Percentiles rank a stretch among this genome's conserved stretches.
These are phyloP conservation scores for Drosophila lacertosa DNA, from an alignment of 1,140 invertebrate genomes.

Conservation along the genomic window DNA sequence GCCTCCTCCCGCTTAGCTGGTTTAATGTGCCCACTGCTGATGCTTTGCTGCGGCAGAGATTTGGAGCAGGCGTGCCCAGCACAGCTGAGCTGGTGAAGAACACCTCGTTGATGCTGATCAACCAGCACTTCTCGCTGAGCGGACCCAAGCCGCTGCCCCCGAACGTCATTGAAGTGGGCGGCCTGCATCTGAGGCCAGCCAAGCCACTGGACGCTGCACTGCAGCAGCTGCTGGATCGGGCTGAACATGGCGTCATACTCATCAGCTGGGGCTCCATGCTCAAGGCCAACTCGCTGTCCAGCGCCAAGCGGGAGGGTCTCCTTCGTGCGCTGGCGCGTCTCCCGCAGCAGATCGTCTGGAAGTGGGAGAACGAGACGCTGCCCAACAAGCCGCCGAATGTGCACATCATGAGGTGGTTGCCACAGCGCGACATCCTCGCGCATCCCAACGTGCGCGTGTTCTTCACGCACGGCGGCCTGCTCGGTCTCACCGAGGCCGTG, in stretches of 20 bases:
- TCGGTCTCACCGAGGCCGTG: slow-evolving; percentile 90
- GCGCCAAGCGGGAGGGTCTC: slow-evolving; percentile 85
- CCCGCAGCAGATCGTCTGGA: slow-evolving; percentile 88
- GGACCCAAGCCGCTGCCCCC: slow-evolving; percentile 86
- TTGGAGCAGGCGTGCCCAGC: slow-evolving; percentile 85
- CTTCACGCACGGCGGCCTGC: slow-evolving; percentile 90
- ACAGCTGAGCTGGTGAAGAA: slow-evolving; percentile 86
- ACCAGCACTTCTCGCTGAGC: slow-evolving; percentile 87
- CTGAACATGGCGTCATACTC: slow-evolving; percentile 88
- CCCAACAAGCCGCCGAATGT: slow-evolving; percentile 87
- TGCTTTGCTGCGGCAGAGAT: slow-evolving; percentile 60
- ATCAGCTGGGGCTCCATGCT: slow-evolving; percentile 90
- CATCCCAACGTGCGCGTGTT: slow-evolving; percentile 89
- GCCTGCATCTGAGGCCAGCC: slow-evolving; percentile 86
- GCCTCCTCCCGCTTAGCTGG: slow-evolving; percentile 9
- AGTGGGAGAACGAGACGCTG: slow-evolving; percentile 88
- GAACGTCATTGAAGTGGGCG: slow-evolving; percentile 88
- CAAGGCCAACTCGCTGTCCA: slow-evolving; percentile 86
- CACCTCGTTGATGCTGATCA: slow-evolving; percentile 87
- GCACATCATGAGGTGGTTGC: slow-evolving; percentile 87
- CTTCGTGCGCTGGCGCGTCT: slow-evolving; percentile 86
- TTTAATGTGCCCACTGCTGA: slow-evolving; percentile 51
- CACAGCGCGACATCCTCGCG: slow-evolving; percentile 89
- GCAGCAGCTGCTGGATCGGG: slow-evolving; percentile 88
- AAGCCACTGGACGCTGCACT: slow-evolving; percentile 86